These are phyloP conservation scores for Acropternis orthonyx DNA, from an alignment of 2,797 vertebrate genomes.

Conservation along the genomic window DNA sequence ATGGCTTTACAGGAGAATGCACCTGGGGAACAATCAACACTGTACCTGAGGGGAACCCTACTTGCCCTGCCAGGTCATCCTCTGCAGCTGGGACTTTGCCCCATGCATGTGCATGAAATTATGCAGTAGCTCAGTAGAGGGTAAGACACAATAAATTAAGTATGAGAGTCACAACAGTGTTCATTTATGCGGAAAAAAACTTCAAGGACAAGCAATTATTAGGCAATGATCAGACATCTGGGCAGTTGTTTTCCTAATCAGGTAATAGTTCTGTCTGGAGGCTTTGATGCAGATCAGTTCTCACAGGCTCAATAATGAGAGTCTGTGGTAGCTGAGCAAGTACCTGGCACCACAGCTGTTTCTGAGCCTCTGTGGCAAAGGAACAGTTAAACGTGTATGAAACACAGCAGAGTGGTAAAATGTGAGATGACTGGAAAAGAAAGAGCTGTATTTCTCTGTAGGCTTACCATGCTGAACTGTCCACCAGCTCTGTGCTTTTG, in stretches of 20 bases:
- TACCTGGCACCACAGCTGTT: neutral
- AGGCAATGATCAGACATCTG: neutral
- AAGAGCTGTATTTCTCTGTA: neutral
- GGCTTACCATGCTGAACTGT: neutral
- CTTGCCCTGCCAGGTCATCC: neutral
- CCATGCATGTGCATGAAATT: rapidly evolving
- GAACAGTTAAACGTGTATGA: neutral
- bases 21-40: neutral
- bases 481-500: neutral
- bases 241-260: neutral
- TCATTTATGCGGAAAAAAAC: neutral
- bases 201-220: neutral
- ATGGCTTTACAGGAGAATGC: neutral
- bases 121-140: neutral
- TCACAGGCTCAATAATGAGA: neutral
- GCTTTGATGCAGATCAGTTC: neutral
- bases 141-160: neutral
- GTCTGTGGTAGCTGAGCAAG: neutral
- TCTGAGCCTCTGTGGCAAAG: neutral
- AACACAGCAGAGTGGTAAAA: neutral
- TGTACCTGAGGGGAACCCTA: neutral
- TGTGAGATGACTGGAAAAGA: neutral
- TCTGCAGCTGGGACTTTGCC: neutral
- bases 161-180: neutral
- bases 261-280: neutral